phyloP scores from a whole-genome alignment of 2,113 vertebrate species.

The Dinomys branickii region DNA sequence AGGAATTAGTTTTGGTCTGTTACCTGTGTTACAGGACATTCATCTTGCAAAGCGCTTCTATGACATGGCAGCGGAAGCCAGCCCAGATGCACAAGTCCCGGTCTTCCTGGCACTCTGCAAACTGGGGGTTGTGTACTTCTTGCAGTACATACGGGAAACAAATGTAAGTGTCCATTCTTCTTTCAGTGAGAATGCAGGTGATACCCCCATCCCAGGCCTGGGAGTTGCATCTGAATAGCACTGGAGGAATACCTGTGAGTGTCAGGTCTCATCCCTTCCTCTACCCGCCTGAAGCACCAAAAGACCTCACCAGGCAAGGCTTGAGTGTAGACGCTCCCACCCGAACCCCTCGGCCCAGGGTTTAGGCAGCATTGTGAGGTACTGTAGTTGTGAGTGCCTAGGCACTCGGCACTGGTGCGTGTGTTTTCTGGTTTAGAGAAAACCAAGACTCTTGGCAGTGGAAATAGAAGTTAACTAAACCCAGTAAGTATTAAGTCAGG shows the following conservation, averaged over 20 bases:
- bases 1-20: constrained; percentile 51
- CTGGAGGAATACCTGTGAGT: background rate
- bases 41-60: constrained; percentile 99
- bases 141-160: constrained; percentile 94
- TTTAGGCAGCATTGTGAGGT: background rate
- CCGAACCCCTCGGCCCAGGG: no score
- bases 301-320: background rate
- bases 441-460: background rate
- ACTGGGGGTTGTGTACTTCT: constrained; percentile 92
- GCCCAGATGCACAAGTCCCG: constrained; percentile 97
- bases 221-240: background rate
- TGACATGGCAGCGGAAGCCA: constrained; percentile 99
- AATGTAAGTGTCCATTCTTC: constrained; percentile 89
- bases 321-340: background rate
- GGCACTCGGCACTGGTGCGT: background rate
- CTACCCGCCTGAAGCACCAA: background rate
- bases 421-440: background rate
- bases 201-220: background rate
- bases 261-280: background rate
- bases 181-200: background rate
- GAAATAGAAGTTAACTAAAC: background rate
- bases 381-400: background rate
- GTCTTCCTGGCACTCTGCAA: constrained; percentile 98
- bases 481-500: background rate
- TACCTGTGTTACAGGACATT: constrained; percentile 91